These are phyloP conservation scores for Drosophila kanekoi DNA, from an alignment of 2,888 invertebrate species.

Conservation along the genomic window DNA sequence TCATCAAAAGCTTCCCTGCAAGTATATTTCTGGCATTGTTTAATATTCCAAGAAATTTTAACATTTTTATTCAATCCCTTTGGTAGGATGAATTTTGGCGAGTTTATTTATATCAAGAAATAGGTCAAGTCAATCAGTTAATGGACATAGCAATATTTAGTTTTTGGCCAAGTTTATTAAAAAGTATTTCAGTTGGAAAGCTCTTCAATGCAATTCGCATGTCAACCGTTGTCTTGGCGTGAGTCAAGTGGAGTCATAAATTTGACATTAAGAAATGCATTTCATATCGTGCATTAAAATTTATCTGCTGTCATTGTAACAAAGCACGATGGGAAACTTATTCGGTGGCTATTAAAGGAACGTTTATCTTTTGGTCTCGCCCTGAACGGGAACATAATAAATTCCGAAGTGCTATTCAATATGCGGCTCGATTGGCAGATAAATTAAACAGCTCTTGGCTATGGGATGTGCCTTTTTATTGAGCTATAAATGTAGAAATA, in stretches of 20 bases:
- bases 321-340: slow-evolving; percentile 9
- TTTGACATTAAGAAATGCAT: slow-evolving; percentile 10
- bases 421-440: slow-evolving; percentile 53
- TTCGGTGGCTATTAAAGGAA: slow-evolving; percentile 52
- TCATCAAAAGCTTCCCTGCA: no score
- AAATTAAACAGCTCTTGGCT: slow-evolving; percentile 51
- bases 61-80: no score
- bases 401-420: slow-evolving; percentile 54
- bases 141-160: slow-evolving; percentile 13
- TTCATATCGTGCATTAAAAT: slow-evolving; percentile 29
- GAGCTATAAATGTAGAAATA: slow-evolving; percentile 76
- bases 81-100: no score
- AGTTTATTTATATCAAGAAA: slow-evolving; percentile 20
- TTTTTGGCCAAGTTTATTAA: slow-evolving; percentile 23
- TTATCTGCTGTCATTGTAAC: slow-evolving; percentile 38
- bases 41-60: no score
- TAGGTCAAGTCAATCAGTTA: slow-evolving; percentile 29
- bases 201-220: slow-evolving; percentile 13
- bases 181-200: slow-evolving; percentile 37
- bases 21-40: no score
- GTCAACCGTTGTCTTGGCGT: background rate
- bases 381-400: slow-evolving; percentile 42
- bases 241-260: slow-evolving; percentile 5
- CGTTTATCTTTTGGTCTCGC: slow-evolving; percentile 50
- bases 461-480: slow-evolving; percentile 64